phyloP scores from a whole-genome alignment of 2,113 vertebrate species.

The Coptodon bakossiorum region DNA sequence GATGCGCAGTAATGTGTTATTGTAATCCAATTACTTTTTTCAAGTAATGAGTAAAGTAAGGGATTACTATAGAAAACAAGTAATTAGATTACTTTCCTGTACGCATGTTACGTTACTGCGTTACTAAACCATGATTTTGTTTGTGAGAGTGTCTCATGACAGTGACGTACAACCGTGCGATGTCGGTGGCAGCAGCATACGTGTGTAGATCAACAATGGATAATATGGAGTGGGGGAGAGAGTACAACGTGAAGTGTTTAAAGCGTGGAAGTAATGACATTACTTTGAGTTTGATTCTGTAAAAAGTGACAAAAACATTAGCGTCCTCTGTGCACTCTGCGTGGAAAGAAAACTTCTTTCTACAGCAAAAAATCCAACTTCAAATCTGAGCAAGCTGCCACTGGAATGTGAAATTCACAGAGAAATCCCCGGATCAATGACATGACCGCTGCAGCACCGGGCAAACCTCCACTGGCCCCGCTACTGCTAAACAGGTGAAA shows the following conservation, averaged over 20 bases:
- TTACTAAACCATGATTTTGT: background rate
- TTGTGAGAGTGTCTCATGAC: background rate
- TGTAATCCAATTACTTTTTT: background rate
- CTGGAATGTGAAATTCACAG: background rate
- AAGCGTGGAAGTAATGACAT: background rate
- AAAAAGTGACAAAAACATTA: background rate
- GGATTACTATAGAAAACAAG: background rate
- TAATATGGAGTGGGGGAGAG: background rate
- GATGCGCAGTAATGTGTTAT: background rate
- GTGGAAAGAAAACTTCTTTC: background rate
- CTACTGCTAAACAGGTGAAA: background rate
- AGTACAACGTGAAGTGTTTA: background rate
- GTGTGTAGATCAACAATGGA: background rate
- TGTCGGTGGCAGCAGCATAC: accelerated
- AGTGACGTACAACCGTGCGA: background rate
- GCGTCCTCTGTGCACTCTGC: background rate
- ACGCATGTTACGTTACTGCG: accelerated
- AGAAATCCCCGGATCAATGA: background rate
- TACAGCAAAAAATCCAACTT: background rate
- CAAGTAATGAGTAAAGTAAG: background rate
- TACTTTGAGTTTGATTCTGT: background rate
- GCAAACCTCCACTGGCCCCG: accelerated
- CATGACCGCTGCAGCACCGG: background rate
- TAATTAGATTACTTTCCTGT: background rate
- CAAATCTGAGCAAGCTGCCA: background rate